Evolutionary conservation across 2,797 vertebrate species (phyloP).

Genomic region (Falco berigora): DNA sequence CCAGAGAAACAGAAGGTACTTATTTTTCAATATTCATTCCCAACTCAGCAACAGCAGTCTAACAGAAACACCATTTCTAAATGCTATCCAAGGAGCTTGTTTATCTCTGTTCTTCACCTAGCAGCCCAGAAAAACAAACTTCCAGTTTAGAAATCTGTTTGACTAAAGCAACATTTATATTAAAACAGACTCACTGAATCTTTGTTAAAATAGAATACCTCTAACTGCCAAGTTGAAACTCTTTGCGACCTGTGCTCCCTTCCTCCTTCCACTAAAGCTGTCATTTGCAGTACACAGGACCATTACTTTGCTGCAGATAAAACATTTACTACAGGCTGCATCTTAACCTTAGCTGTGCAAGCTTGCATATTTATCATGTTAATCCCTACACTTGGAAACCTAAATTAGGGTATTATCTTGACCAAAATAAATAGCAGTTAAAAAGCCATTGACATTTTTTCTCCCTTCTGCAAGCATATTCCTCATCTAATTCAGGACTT

Average conservation of each 20-base stretch:
- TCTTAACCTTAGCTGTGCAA: neutral
- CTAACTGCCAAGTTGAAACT: neutral
- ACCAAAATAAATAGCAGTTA: constrained; percentile 17
- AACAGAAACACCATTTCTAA: constrained; percentile 21
- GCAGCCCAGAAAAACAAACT: constrained; percentile 7
- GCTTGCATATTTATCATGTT: neutral
- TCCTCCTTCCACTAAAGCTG: neutral
- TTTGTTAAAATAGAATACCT: neutral
- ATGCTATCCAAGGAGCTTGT: neutral
- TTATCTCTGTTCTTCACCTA: constrained; percentile 24
- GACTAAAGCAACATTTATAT: neutral
- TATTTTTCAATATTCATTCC: constrained; percentile 29
- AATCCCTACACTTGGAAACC: neutral
- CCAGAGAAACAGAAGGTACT: neutral
- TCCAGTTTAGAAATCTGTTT: constrained; percentile 11
- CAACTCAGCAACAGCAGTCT: neutral
- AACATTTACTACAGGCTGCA: neutral
- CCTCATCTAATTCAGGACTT: neutral
- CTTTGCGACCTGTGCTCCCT: neutral
- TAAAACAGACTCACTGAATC: neutral
- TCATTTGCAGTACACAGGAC: neutral
- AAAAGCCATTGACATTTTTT: neutral
- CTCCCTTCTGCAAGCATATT: neutral
- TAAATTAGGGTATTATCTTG: constrained; percentile 10
- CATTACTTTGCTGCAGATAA: neutral